Base-by-base conservation (phyloP, 2,888 invertebrate species). In the Troilus luridus region DNA sequence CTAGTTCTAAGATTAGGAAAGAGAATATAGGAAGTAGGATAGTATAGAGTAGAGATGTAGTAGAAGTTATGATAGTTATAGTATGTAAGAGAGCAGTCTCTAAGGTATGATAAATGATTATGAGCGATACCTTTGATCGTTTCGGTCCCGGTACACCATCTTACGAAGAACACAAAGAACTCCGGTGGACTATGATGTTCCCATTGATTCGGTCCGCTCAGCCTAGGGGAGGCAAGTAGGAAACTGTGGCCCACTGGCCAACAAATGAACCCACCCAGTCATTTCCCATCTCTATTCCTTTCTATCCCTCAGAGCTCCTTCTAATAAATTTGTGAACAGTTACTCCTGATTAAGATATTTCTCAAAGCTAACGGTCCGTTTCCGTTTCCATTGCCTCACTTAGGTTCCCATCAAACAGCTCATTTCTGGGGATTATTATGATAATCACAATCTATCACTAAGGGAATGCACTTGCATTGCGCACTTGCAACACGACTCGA, bases 181-280 rank as follows among this genome's bases (percentile, higher is more conserved):
- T 5, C 72, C 12, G 12, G 64, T 10, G n/a, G 10, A 2, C 14
- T 27, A 17, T 14, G 21, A 85, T 85, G 56, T 85, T 85, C 85
- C 85, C 85, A 85, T 85, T 85, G 85, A 85, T 85, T 85, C 85
- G 85, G 85, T 85, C 58, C 85, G 85, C 85, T 85, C 85, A 41
- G 27, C 72, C 85, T 7, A 14, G 54, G 56, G 56, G 85, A 85
- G 85, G 56, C 85, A 85, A 56, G 56, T 56, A 85, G 85, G 85
- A 85, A 85, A 58, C 85, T 56, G 85, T 85, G 85, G 41, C 85
- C 85, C 85, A 85, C 85, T 85, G 85, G 85, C 85, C 85, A 85
- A 85, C 56, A 85, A 85, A 85, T 56, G 85, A 85, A 85, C 56
- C 56, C 85, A 85, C 85, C 85, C 56, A 85, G 85, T 85, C 85